Conservation (phyloP, 2,113 vertebrate species). For the Gorilla gorilla region DNA sequence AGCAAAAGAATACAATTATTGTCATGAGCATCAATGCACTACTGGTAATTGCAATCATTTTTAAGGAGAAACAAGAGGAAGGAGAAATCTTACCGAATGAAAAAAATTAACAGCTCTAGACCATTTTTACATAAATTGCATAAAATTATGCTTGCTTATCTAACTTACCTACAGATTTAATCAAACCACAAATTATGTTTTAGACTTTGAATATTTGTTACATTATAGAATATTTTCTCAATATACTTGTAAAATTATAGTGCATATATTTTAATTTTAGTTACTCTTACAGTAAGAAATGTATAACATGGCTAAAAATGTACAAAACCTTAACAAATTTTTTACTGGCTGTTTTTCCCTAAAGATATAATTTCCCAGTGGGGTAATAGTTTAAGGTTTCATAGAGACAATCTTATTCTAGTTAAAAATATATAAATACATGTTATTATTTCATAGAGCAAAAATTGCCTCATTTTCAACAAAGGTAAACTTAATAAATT, state of each 20-base stretch:
- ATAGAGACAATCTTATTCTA: constrained; percentile 20
- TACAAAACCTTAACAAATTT: constrained; percentile 4
- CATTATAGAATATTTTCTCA: not conserved
- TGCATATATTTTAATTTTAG: constrained; percentile 18
- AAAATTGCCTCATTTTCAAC: constrained; percentile 29
- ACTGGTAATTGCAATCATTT: constrained; percentile 46
- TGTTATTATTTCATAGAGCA: not conserved
- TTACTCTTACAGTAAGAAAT: not conserved
- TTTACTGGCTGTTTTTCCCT: not conserved
- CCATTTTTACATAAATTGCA: not conserved
- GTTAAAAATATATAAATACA: constrained; percentile 30
- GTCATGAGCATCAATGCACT: constrained; percentile 11
- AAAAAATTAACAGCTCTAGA: not conserved
- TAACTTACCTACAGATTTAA: not conserved
- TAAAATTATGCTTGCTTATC: not conserved
- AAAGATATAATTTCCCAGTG: not conserved
- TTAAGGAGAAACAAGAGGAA: constrained; percentile 33
- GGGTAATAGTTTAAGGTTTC: not conserved
- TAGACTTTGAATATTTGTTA: not conserved
- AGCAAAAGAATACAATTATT: constrained; percentile 44
- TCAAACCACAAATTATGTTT: not conserved
- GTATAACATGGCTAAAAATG: not conserved
- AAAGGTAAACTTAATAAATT: not conserved
- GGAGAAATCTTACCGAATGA: not conserved
- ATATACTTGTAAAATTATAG: not conserved